A percentile compares a stretch with the other conserved stretches of the same genome.
Evolutionary conservation across 2,113 vertebrate genomes (phyloP).

Genomic region (Brachionichthys hirsutus): DNA sequence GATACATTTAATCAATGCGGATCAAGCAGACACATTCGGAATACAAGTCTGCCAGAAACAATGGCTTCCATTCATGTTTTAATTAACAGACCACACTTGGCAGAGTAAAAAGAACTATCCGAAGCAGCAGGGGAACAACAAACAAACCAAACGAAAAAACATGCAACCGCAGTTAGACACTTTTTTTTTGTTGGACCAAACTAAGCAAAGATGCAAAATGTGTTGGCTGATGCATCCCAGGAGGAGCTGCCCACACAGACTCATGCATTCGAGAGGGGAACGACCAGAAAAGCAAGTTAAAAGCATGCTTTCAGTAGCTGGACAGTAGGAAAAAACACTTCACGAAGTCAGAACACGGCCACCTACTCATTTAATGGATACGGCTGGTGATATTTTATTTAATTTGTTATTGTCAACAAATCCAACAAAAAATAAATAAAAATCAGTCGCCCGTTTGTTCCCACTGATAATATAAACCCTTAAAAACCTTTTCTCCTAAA

Average conservation of each 20-base stretch:
- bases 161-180: not conserved
- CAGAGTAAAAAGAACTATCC: not conserved
- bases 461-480: not conserved
- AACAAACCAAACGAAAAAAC: not conserved
- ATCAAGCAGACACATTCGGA: conserved; percentile 23
- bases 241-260: not conserved
- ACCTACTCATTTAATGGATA: not conserved
- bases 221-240: too few species aligned
- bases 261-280: not conserved
- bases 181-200: not conserved
- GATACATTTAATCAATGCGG: conserved; percentile 37
- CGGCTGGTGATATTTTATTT: not conserved
- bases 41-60: conserved; percentile 7
- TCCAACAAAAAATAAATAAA: not conserved
- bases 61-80: conserved; percentile 13
- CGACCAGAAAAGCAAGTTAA: conserved; percentile 3
- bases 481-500: too few species aligned
- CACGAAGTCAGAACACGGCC: conserved; percentile 7
- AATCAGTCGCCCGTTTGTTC: not conserved
- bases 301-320: conserved; percentile 15
- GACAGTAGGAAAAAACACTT: not conserved
- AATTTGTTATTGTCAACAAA: not conserved
- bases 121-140: conserved; percentile 1
- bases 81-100: conserved; percentile 12
- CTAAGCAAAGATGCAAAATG: not conserved